Base-by-base conservation (phyloP, 2,797 vertebrate species). In the Crenichthys baileyi region DNA sequence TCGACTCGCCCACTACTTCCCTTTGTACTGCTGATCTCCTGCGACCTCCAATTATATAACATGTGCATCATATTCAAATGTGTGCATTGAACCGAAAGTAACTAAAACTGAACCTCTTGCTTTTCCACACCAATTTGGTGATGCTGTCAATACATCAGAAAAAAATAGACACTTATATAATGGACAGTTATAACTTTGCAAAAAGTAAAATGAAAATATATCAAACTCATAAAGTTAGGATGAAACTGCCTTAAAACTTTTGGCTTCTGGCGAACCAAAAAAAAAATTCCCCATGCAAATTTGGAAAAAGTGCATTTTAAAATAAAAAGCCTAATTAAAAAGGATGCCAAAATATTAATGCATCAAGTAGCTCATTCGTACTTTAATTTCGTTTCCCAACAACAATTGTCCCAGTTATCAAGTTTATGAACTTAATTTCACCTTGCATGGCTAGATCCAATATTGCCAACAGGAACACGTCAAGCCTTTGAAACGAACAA, bases 381-480 rank as follows among this genome's bases (percentile, higher is more conserved):
- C 36, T 22, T 46, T 26, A 46, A 46, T 70, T 70, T 60, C 0
- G 6, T 60, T 3, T 29, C n/a, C 7, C n/a, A 29, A 60, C 4
- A 2, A 15, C 2, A 12, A 6, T 24, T 12, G 9, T 24, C 55
- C 55, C 71, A 48, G 73, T 76, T 85, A 88, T 85, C 83, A 87
- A 83, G 85, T 88, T 90, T 80, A 89, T 88, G 89, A 91, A 93
- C 91, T 91, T 81, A 70, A 88, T 81, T 93, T 92, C 92, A 91
- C 90, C 88, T 91, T 81, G n/a, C 61, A 77, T 76, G 78, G 70
- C 65, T 50, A 83, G 72, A 78, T 84, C 75, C 20, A 65, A 72
- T 73, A 82, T 72, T 77, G 84, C 87, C 84, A 87, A 67, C 39
- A 92, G 88, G 91, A 89, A 90, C 72, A 75, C 20, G 65, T 61